Base-by-base conservation (phyloP, 2,888 invertebrate species). In the Agelastica alni region DNA sequence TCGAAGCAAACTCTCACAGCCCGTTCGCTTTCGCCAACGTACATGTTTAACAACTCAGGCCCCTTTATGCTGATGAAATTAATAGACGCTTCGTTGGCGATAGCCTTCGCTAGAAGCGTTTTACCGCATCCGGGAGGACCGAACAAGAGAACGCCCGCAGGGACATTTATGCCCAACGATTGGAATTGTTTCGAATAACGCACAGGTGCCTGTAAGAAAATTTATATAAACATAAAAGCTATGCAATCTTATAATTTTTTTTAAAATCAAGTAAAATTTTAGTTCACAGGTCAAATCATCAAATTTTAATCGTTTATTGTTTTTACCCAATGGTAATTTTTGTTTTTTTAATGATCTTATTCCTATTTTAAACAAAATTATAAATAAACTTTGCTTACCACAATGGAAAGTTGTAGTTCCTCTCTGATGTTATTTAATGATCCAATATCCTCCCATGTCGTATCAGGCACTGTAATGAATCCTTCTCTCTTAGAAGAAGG, bases 61-160 rank as follows among this genome's bases (percentile, higher is more conserved):
- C 99, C 99, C 79, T 98, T 99, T 1, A 99, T 96, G 4, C 96
- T 96, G 67, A 99, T 96, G 68, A 99, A 99, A 78, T 98, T 99
- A 31, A 99, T 93, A 22, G 96, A 96, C 30, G 97, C 95, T 78
- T 99, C 98, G 78, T 98, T 98, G 0, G 99, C 98, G 30, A 99
- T 88, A 16, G 98, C 99, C 81, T 99, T 99, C 1, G 98, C 99
- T 45, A 99, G 78, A 18, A 99, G 80, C 0, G 99, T 99, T 80
- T 99, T 99, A 42, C 93, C 93, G 73, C 93, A 93, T 47, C 98
- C 98, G 3, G 98, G 98, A 4, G 99, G 99, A 0, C 99, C 98
- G 75, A 95, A 97, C 2, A 99, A 80, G 54, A 99, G 77, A 2
- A 99, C 89, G 28, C 98, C 98, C 48, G 93, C 90, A 0, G 96